Conservation (phyloP, 2,888 invertebrate genomes). For the Dryomyza anilis region DNA sequence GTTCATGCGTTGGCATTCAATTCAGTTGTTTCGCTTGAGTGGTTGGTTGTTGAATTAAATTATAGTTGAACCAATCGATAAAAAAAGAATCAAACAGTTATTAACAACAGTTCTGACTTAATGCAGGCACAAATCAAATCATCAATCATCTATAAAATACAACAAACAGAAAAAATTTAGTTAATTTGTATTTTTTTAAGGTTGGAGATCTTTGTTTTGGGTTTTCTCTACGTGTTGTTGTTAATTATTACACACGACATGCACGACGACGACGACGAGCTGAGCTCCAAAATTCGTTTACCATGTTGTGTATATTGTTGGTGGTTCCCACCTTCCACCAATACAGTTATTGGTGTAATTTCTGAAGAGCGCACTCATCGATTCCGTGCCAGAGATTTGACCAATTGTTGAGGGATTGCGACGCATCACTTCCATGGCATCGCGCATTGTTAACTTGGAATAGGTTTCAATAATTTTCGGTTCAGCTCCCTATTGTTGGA, state of each 20-base stretch:
- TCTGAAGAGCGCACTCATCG: constrained; percentile 89
- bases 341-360: constrained; percentile 84
- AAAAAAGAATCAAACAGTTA: too few relatives aligned
- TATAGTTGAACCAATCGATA: too few relatives aligned
- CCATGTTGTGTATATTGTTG: constrained; percentile 64
- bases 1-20: too few relatives aligned
- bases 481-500: constrained; percentile 79
- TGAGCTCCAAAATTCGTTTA: constrained; percentile 63
- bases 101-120: too few relatives aligned
- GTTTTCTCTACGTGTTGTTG: constrained; percentile 25
- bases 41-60: too few relatives aligned
- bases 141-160: too few relatives aligned
- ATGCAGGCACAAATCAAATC: too few relatives aligned
- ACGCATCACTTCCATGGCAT: constrained; percentile 90
- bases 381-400: constrained; percentile 86
- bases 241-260: constrained; percentile 11
- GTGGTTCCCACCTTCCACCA: constrained; percentile 78
- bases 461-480: constrained; percentile 94
- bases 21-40: too few relatives aligned
- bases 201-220: not conserved
- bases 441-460: constrained; percentile 90
- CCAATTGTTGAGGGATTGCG: constrained; percentile 86
- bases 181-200: not conserved
- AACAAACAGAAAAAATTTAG: too few relatives aligned
- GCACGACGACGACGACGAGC: not conserved